Evolutionary conservation across 2,113 vertebrate species (phyloP).

Genomic region (Ochotona princeps): DNA sequence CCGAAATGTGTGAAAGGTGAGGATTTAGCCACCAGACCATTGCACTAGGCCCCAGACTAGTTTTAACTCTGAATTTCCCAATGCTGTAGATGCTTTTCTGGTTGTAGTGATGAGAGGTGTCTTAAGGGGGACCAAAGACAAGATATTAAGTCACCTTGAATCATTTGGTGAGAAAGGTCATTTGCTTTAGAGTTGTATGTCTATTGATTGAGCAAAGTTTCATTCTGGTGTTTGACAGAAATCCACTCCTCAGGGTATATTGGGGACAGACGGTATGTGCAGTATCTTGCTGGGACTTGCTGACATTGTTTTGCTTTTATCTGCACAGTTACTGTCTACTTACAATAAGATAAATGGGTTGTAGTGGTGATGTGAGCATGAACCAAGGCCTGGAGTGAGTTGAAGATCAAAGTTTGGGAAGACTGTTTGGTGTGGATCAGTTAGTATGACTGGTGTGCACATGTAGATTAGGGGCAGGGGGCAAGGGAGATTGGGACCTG

Average conservation of each 20-base stretch:
- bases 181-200: background rate
- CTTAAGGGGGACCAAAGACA: background rate
- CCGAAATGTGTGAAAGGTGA: too few species aligned
- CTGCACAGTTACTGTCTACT: background rate
- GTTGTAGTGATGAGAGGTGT: background rate
- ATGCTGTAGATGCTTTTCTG: background rate
- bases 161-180: background rate
- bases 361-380: background rate
- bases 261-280: background rate
- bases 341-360: background rate
- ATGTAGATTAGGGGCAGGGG: background rate
- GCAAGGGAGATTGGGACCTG: background rate
- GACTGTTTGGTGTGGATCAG: background rate
- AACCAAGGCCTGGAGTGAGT: background rate
- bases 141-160: background rate
- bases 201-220: background rate
- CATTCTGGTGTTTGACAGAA: background rate
- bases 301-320: constrained; percentile 18
- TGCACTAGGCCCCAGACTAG: too few species aligned
- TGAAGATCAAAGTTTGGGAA: background rate
- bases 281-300: background rate
- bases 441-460: background rate
- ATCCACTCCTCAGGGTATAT: background rate
- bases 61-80: background rate
- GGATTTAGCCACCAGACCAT: too few species aligned